Evolutionary conservation across 2,113 vertebrate species (phyloP).

Genomic region (Cnemophilus loriae): DNA sequence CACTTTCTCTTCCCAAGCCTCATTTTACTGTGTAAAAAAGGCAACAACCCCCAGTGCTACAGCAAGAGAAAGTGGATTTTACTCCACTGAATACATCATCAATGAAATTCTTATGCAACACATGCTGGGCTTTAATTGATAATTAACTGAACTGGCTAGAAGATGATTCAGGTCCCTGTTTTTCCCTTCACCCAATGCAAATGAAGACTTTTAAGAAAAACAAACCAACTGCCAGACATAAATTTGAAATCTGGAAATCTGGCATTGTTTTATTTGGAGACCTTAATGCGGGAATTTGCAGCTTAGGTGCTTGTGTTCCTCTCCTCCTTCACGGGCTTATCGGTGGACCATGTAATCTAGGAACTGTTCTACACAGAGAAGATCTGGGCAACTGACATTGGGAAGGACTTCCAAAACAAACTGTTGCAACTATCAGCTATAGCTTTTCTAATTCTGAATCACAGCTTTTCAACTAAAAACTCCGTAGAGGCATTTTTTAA

Average conservation of each 20-base stretch:
- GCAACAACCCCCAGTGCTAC: neutral
- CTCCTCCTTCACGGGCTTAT: neutral
- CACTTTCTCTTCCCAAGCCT: neutral
- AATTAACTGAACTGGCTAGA: neutral
- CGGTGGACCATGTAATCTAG: neutral
- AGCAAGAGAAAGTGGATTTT: neutral
- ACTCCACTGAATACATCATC: neutral
- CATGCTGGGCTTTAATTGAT: neutral
- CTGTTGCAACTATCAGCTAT: neutral
- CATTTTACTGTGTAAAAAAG: neutral
- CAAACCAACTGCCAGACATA: neutral
- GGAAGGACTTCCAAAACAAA: neutral
- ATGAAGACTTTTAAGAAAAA: neutral
- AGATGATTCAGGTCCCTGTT: neutral
- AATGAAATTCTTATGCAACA: neutral
- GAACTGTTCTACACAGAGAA: neutral
- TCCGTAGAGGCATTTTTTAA: neutral
- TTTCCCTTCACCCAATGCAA: neutral
- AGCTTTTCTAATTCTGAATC: neutral
- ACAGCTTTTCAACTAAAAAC: neutral
- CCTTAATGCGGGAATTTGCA: neutral
- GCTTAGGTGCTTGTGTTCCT: neutral
- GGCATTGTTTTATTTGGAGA: neutral
- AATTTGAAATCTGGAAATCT: neutral
- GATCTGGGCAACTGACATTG: neutral